These are phyloP conservation scores for Lindbergichthys nudifrons DNA, from an alignment of 2,797 vertebrate species.

Conservation along the genomic window DNA sequence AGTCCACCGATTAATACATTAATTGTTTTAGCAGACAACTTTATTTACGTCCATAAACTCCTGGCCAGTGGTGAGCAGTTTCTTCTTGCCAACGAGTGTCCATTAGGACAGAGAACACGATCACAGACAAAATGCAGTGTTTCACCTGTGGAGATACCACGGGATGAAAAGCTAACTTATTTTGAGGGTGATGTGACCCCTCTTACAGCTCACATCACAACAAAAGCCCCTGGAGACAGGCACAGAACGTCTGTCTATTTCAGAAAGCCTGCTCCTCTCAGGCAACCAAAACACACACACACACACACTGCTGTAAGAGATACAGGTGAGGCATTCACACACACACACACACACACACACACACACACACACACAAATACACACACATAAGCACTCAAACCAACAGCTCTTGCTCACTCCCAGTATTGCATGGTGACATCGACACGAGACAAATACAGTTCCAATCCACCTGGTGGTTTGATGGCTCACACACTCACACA, in stretches of 20 bases:
- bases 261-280: slow-evolving; percentile 68
- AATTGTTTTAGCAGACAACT: not conserved
- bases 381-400: slow-evolving; percentile 28
- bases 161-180: slow-evolving; percentile 72
- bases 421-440: slow-evolving; percentile 55
- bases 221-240: slow-evolving; percentile 75
- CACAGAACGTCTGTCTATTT: slow-evolving; percentile 81
- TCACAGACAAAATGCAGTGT: slow-evolving; percentile 40
- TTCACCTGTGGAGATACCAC: slow-evolving; percentile 54
- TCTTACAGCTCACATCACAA: slow-evolving; percentile 80
- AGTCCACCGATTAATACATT: not conserved
- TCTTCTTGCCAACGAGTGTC: slow-evolving; percentile 15
- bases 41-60: no score
- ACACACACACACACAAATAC: slow-evolving; percentile 8
- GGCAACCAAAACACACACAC: slow-evolving; percentile 26
- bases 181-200: slow-evolving; percentile 76
- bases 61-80: not conserved
- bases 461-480: slow-evolving; percentile 94
- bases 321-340: slow-evolving; percentile 8
- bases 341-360: slow-evolving; percentile 24
- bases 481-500: slow-evolving; percentile 90
- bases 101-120: slow-evolving; percentile 18
- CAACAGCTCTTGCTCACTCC: slow-evolving; percentile 40
- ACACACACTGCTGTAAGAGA: slow-evolving; percentile 20
- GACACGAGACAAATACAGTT: slow-evolving; percentile 87